Evolutionary conservation across 2,113 vertebrate genomes (phyloP), one percentile per base, ranked within the genome.

Genomic region (Alligator mississippiensis): DNA sequence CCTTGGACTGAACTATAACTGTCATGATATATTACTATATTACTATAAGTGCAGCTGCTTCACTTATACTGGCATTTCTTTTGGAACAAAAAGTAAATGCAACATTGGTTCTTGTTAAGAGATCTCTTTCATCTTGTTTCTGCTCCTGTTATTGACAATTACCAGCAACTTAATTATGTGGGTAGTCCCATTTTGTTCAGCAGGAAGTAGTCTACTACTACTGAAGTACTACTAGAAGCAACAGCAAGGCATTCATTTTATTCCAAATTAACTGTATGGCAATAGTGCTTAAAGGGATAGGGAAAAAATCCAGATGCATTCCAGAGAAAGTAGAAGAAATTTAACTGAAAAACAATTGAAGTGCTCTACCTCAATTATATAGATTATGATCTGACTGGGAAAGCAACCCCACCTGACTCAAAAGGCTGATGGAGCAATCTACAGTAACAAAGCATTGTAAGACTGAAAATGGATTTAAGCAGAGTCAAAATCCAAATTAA

Each of bases 241-340:
- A 55, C 68, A 34, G 12, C 30, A n/a, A 1, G 1, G 2, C 4
- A 1, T 27, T 72, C 0, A 3, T 79, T 85, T 55, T 16, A 6
- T 47, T 74, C 6, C 18, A 76, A 47, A 21, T 3, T 21, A 2
- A 1, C 9, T 38, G 62, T 70, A 34, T 70, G 30, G 34, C 0
- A 1, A 2, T 34, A 15, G 4, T 18, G 86, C 6, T 61, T 21
- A 59, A 0, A 0, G 18, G 34, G 57, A n/a, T 19, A 62, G 58
- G 85, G 87, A 80, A 96, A 34, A 9, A 24, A 38, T 0, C 47
- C 47, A 47, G 47, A 47, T 24, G 12, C 25, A 0, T 22, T 57
- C 87, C 16, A 28, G 30, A 7, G 62, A 57, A 75, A 54, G 11
- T 1, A 57, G 10, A 72, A 87, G 14, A 68, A 13, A 90, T 8